These are phyloP conservation scores for Choristoneura fumiferana DNA, from an alignment of 1,140 invertebrate species.

Conservation along the genomic window DNA sequence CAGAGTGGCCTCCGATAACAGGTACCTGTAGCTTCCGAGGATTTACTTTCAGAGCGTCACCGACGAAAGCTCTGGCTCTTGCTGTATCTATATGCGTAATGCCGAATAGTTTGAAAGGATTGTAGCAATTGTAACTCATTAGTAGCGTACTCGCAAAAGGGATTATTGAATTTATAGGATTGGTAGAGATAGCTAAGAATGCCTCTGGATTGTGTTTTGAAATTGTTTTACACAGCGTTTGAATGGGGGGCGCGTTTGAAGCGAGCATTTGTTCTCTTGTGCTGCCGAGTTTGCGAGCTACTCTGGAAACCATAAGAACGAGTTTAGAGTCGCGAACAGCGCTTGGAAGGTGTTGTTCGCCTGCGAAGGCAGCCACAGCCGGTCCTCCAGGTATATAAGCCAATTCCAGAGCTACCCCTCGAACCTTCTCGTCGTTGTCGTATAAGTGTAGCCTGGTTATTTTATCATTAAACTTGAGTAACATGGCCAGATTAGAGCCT, in stretches of 20 bases:
- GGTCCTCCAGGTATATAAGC: conserved; percentile 38
- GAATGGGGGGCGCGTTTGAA: conserved; percentile 41
- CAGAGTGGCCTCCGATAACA: conserved; percentile 53
- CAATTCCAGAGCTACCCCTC: conserved; percentile 37
- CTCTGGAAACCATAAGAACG: conserved; percentile 42
- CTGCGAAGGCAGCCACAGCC: conserved; percentile 26
- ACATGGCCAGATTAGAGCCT: conserved; percentile 43
- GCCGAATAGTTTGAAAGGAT: conserved; percentile 50
- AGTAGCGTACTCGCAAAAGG: conserved; percentile 50
- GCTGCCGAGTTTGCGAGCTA: conserved; percentile 32
- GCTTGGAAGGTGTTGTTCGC: conserved; percentile 27
- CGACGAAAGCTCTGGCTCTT: conserved; percentile 36
- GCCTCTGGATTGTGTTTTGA: conserved; percentile 40
- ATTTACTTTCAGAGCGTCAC: conserved; percentile 36
- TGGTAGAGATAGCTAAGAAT: conserved; percentile 48
- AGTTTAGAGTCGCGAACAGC: conserved; percentile 40
- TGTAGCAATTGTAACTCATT: conserved; percentile 41
- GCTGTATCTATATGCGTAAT: conserved; percentile 50
- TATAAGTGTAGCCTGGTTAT: conserved; percentile 41
- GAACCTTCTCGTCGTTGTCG: conserved; percentile 41
- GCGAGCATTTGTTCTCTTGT: conserved; percentile 43
- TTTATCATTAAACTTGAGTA: conserved; percentile 44
- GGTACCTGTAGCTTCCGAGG: conserved; percentile 36
- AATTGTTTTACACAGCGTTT: conserved; percentile 38
- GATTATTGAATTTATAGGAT: conserved; percentile 55